Conservation (phyloP, 1,140 invertebrate species). For the Araneus ventricosus region DNA sequence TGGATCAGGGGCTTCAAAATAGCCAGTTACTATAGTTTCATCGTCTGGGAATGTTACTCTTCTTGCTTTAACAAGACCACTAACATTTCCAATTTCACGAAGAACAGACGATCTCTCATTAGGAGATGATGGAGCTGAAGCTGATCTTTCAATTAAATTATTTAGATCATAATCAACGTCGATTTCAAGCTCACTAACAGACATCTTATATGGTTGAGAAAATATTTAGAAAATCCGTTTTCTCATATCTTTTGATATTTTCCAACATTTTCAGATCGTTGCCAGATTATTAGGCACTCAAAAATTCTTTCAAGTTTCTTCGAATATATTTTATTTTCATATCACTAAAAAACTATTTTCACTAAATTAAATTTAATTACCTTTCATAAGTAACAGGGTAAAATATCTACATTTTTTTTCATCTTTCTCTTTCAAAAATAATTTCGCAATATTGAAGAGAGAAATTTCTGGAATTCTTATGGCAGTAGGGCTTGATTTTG, state of each 20-base stretch:
- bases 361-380: too few species aligned
- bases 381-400: too few species aligned
- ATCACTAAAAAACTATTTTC: too few species aligned
- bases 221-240: constrained; percentile 32
- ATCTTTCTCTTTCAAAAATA: too few species aligned
- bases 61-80: constrained; percentile 76
- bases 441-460: neutral
- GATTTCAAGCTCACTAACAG: constrained; percentile 47
- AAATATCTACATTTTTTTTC: too few species aligned
- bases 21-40: constrained; percentile 87
- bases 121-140: constrained; percentile 73
- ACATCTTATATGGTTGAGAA: constrained; percentile 28
- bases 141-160: constrained; percentile 65
- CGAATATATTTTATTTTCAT: too few species aligned
- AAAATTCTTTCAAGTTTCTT: too few species aligned
- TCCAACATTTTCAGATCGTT: constrained; percentile 3
- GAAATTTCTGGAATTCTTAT: neutral
- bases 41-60: constrained; percentile 87
- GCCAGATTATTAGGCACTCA: neutral
- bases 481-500: neutral
- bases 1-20: constrained; percentile 88
- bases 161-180: constrained; percentile 50
- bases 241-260: constrained; percentile 42
- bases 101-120: constrained; percentile 65
- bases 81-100: constrained; percentile 44